Conservation (phyloP, 2,888 invertebrate species). For the Tetrapedia diversipes region DNA sequence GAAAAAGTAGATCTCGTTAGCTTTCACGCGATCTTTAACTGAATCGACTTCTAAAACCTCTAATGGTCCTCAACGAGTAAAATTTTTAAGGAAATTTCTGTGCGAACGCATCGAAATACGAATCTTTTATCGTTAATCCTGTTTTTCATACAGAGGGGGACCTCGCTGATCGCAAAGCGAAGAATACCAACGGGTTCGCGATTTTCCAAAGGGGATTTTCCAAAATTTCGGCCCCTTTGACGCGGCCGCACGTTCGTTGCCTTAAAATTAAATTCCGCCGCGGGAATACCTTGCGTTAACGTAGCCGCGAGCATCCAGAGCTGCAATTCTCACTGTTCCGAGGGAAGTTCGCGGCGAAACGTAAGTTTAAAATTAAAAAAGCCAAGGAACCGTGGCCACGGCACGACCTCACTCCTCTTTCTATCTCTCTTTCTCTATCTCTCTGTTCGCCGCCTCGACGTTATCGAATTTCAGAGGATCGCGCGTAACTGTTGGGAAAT, state of each 20-base stretch:
- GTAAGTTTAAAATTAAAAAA: conserved; percentile 15
- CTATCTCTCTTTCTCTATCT: not conserved
- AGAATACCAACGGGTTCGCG: too few species aligned
- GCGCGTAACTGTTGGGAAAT: conserved; percentile 22
- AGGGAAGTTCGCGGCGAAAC: not conserved
- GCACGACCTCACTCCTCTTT: not conserved
- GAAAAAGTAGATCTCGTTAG: too few species aligned
- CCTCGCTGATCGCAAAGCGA: too few species aligned
- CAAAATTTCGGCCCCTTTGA: conserved; percentile 19
- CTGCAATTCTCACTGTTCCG: conserved; percentile 13
- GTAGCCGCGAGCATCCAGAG: not conserved
- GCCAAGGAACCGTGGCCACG: not conserved
- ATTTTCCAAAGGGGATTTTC: not conserved
- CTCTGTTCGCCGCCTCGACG: not conserved
- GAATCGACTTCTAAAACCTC: too few species aligned
- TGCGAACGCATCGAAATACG: too few species aligned
- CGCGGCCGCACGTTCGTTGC: not conserved
- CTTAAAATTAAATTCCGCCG: conserved; percentile 40
- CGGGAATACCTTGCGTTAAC: conserved; percentile 4
- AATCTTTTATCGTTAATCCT: too few species aligned
- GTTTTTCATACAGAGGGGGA: too few species aligned
- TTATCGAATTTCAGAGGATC: conserved; percentile 12
- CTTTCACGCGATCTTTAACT: too few species aligned
- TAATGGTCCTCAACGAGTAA: too few species aligned
- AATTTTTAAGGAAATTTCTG: too few species aligned